These are phyloP conservation scores for Amphimedon queenslandica DNA, from an alignment of 37 sponge, comb jelly and placozoan species.

Conservation along the genomic window DNA sequence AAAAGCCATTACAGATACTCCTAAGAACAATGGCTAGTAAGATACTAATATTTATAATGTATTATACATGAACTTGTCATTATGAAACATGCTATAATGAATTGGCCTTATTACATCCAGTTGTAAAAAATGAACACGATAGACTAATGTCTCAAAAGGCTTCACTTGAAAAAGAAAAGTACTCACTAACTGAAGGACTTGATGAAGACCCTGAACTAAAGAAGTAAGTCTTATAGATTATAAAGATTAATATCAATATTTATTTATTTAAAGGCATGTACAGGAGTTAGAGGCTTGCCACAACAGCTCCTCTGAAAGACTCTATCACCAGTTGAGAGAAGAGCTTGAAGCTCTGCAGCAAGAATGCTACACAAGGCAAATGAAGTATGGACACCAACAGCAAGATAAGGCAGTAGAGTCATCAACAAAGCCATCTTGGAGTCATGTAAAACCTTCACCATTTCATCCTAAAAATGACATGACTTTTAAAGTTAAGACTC, in stretches of 20 bases:
- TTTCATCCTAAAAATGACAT: background rate
- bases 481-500: background rate
- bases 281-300: constrained; percentile 47
- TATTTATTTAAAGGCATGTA: constrained; percentile 37
- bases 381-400: constrained; percentile 21
- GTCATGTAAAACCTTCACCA: background rate
- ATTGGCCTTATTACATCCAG: background rate
- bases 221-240: too few relatives aligned
- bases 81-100: background rate
- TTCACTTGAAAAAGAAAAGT: constrained; percentile 21
- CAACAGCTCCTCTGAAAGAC: constrained; percentile 25
- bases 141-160: background rate
- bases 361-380: constrained; percentile 48
- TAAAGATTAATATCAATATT: too few relatives aligned
- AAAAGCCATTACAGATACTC: too few relatives aligned
- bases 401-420: background rate
- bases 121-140: background rate
- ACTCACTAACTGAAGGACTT: background rate
- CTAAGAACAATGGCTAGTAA: too few relatives aligned
- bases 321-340: constrained; percentile 23
- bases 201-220: constrained; percentile 42
- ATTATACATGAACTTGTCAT: background rate
- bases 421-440: background rate
- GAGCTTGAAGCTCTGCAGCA: constrained; percentile 59
- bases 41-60: background rate